Evolutionary conservation across 1,140 invertebrate species (phyloP).

Genomic region (Cyclina sinensis): DNA sequence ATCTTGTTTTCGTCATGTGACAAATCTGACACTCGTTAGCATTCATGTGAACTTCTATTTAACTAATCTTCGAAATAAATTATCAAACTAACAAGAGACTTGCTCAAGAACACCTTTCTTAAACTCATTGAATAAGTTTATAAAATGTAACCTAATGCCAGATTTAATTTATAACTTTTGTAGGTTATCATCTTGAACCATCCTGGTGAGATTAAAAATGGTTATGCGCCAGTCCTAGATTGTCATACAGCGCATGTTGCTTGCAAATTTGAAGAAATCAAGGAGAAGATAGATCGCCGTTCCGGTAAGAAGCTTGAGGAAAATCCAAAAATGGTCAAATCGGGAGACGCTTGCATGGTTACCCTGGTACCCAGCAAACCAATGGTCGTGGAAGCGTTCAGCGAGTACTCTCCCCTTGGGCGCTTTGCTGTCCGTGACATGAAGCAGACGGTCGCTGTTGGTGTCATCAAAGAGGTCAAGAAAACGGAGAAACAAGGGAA

Average conservation of each 20-base stretch:
- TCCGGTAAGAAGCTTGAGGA: constrained; percentile 91
- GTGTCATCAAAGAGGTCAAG: constrained; percentile 94
- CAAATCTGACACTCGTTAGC: too few species aligned
- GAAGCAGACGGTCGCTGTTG: constrained; percentile 99
- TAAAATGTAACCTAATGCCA: too few species aligned
- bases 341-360: constrained; percentile 97
- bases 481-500: constrained; percentile 93
- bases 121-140: too few species aligned
- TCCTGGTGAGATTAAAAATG: constrained; percentile 98
- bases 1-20: too few species aligned
- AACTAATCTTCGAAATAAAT: too few species aligned
- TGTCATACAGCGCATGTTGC: constrained; percentile 99
- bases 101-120: too few species aligned
- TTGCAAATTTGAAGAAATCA: constrained; percentile 99
- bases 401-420: constrained; percentile 98
- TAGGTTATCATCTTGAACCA: constrained; percentile 99
- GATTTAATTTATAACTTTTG: constrained; percentile 32
- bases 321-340: constrained; percentile 93
- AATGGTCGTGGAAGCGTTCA: constrained; percentile 99
- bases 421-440: constrained; percentile 99
- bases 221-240: constrained; percentile 99
- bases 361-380: constrained; percentile 97
- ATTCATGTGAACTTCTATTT: too few species aligned
- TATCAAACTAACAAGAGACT: too few species aligned
- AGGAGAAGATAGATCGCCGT: constrained; percentile 99